Base-by-base conservation (phyloP, 2,113 vertebrate genomes). In the Paratilapia polleni region DNA sequence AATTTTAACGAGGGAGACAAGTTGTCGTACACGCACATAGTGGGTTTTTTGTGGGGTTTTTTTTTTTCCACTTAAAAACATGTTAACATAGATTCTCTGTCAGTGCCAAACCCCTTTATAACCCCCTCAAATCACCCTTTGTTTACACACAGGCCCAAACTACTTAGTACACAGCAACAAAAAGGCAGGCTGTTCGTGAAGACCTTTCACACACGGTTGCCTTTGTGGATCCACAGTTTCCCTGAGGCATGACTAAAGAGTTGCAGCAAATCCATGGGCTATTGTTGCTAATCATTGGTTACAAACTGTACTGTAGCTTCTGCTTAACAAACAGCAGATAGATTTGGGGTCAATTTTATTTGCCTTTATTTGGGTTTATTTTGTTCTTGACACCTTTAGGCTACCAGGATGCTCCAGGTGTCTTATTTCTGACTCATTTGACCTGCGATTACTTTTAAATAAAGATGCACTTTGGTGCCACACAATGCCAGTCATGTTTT, bases 1-100 rank as follows among this genome's bases (percentile, higher is more conserved):
- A 24, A 49, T 41, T 90, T 85, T 92, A 87, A 86, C 80, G 57
- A 87, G 78, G 80, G 68, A 87, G 78, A 88, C 83, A 88, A 74
- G 78, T 59, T 85, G 83, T 90, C n/a, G n/a, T 90, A 15, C 43
- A 83, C 49, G 43, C 20, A 22, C 31, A 54, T 20, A 31, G 17
- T 52, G n/a, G n/a, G n/a, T n/a, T n/a, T n/a, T n/a, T n/a, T n/a
- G n/a, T n/a, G n/a, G n/a, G n/a, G n/a, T n/a, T n/a, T n/a, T 36
- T 22, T 28, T 58, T 74, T 86, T 80, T 66, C 75, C 83, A 49
- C 41, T 8, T 0, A 47, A 73, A 52, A 63, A 75, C 17, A 54
- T 60, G 19, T 52, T 49, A 81, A 81, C 60, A 61, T 78, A 60
- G 20, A 80, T 54, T 81, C 58, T 70, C 74, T 77, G 24, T 57